Conservation (phyloP, 2,888 invertebrate species). For the Chironomus tentans region DNA sequence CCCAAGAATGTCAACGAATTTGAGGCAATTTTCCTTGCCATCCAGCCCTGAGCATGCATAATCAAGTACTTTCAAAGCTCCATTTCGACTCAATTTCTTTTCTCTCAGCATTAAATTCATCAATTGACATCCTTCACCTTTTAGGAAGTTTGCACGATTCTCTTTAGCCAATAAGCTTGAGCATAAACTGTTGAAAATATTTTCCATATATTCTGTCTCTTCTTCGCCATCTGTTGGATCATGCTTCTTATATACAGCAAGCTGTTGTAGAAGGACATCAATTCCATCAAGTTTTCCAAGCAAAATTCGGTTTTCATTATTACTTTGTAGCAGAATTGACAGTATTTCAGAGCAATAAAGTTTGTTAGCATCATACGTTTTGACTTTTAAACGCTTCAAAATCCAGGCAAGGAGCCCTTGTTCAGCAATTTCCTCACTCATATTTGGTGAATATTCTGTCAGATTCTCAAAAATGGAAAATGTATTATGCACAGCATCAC, state of each 20-base stretch:
- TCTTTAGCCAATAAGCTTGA: conserved; percentile 80
- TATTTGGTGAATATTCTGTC: conserved; percentile 78
- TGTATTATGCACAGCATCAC: conserved; percentile 93
- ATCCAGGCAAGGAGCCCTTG: conserved; percentile 90
- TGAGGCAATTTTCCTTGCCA: conserved; percentile 91
- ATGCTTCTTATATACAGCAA: conserved; percentile 90
- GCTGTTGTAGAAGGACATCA: conserved; percentile 88
- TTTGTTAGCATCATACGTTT: conserved; percentile 90
- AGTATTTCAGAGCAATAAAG: conserved; percentile 92
- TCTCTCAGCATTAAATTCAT: conserved; percentile 99
- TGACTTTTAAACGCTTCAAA: conserved; percentile 74
- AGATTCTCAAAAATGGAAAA: conserved; percentile 88
- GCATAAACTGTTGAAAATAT: conserved; percentile 92
- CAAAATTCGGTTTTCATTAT: conserved; percentile 67
- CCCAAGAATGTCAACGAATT: conserved; percentile 95
- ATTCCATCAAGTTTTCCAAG: conserved; percentile 93
- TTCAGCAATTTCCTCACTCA: conserved; percentile 75
- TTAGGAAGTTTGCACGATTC: conserved; percentile 86
- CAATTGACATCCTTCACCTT: conserved; percentile 94
- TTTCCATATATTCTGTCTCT: conserved; percentile 98
- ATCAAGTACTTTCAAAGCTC: conserved; percentile 94
- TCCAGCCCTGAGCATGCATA: conserved; percentile 92
- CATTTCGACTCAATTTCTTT: conserved; percentile 92
- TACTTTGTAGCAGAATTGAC: conserved; percentile 87
- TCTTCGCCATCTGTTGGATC: conserved; percentile 76